phyloP scores from a whole-genome alignment of 2,888 invertebrate species.

The Hypomecis punctinalis region DNA sequence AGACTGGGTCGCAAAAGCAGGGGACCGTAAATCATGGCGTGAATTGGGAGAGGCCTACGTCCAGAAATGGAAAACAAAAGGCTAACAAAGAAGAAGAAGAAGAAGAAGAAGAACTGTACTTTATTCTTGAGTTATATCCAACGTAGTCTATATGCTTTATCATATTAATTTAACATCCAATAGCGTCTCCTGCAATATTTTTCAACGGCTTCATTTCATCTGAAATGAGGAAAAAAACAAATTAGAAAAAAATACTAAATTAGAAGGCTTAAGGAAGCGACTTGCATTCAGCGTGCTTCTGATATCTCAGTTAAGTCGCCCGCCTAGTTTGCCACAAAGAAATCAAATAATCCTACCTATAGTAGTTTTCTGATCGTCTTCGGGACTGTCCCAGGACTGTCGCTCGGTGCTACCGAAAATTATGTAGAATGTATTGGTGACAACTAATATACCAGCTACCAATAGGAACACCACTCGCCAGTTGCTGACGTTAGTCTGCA shows the following conservation, averaged over 20 bases:
- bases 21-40: no score
- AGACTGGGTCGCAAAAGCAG: no score
- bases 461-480: constrained; percentile 91
- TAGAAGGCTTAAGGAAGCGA: no score
- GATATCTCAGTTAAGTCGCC: no score
- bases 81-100: no score
- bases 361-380: constrained; percentile 23
- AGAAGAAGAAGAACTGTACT: no score
- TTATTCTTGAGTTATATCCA: no score
- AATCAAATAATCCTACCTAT: not conserved
- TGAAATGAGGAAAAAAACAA: constrained; percentile 47
- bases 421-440: constrained; percentile 87
- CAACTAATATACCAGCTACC: constrained; percentile 86
- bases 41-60: no score
- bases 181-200: constrained; percentile 26
- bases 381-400: constrained; percentile 89
- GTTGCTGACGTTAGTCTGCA: constrained; percentile 85
- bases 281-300: no score
- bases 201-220: constrained; percentile 62
- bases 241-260: no score
- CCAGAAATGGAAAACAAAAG: no score
- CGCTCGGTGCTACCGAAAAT: constrained; percentile 87
- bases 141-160: not conserved
- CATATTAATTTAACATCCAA: not conserved
- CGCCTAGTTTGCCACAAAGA: no score